A percentile compares a stretch with the other conserved stretches of the same genome.
Evolutionary conservation across 2,888 invertebrate species (phyloP).

Genomic region (Seira ritae): DNA sequence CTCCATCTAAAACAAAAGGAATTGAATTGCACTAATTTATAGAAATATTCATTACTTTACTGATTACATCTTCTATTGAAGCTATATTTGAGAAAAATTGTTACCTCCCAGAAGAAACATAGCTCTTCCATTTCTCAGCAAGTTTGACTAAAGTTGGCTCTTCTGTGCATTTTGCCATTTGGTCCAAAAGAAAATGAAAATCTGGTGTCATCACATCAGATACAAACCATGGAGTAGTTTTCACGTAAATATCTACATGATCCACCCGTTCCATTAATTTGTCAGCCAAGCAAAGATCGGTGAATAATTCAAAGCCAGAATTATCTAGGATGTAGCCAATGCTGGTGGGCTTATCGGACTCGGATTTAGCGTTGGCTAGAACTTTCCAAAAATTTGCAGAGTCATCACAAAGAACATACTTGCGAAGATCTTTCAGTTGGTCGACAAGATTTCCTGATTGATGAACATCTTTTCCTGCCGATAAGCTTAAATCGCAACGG

Average conservation of each 20-base stretch:
- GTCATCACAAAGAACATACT: conserved; percentile 81
- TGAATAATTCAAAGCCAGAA: conserved; percentile 93
- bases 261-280: conserved; percentile 80
- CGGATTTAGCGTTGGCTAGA: conserved; percentile 65
- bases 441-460: conserved; percentile 79
- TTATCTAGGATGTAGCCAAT: conserved; percentile 91
- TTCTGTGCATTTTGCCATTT: conserved; percentile 73
- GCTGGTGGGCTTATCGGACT: conserved; percentile 43
- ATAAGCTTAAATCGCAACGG: conserved; percentile 93
- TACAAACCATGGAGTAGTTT: conserved; percentile 96
- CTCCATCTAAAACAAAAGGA: conserved; percentile 72
- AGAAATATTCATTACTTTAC: neutral
- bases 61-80: neutral
- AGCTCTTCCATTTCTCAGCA: conserved; percentile 80
- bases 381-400: conserved; percentile 79
- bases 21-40: conserved; percentile 10
- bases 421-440: conserved; percentile 78
- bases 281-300: conserved; percentile 91
- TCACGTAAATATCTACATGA: conserved; percentile 89
- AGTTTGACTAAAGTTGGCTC: conserved; percentile 64
- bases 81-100: neutral
- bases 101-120: conserved; percentile 74
- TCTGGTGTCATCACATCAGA: conserved; percentile 90
- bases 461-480: conserved; percentile 82
- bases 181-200: conserved; percentile 83